Percentiles rank a stretch among this genome's conserved stretches.
Conservation (phyloP, 2,113 vertebrate species). For the Arenaria interpres region DNA sequence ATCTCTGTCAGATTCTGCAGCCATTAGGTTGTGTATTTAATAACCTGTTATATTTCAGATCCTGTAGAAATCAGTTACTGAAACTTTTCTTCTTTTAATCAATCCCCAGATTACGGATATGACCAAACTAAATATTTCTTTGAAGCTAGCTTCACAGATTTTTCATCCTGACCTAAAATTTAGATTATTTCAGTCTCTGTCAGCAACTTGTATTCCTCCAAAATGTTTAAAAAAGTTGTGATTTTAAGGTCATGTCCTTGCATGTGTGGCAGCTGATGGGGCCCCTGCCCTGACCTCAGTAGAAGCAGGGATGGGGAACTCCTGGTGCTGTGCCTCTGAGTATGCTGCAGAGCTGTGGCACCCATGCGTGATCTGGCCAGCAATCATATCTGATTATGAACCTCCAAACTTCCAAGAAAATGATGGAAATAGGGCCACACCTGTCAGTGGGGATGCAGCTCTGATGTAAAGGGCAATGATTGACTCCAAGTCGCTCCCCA, state of each 20-base stretch:
- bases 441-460: background rate
- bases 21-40: conserved; percentile 16
- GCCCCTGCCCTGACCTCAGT: background rate
- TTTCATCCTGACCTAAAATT: background rate
- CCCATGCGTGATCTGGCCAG: fast-evolving
- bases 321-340: background rate
- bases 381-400: background rate
- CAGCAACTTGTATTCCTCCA: background rate
- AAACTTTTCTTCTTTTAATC: background rate
- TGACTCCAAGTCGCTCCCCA: background rate
- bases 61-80: background rate
- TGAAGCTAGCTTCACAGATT: background rate
- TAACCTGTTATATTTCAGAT: conserved; percentile 25
- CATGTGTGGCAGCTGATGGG: background rate
- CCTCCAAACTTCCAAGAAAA: background rate
- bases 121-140: background rate
- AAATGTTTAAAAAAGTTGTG: background rate
- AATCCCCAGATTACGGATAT: background rate
- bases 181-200: background rate
- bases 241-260: background rate
- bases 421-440: background rate
- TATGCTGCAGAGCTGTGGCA: fast-evolving
- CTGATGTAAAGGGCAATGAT: background rate
- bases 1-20: conserved; percentile 18
- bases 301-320: background rate